Percentiles rank a stretch among this genome's conserved stretches.
Conservation (phyloP, 1,140 invertebrate genomes). For the Nymphalis io region DNA sequence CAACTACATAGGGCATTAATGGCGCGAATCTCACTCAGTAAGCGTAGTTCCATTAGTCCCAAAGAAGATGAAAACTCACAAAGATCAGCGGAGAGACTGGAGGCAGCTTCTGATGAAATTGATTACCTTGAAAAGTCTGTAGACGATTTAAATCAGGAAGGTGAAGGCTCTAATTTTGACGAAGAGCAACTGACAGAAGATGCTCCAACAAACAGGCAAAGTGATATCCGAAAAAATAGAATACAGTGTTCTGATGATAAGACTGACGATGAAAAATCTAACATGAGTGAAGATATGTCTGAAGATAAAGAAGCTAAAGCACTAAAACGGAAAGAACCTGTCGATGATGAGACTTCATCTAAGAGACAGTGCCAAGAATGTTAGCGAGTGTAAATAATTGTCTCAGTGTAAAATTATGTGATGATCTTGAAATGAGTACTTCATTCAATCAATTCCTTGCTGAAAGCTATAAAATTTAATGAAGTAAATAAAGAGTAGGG, state of each 20-base stretch:
- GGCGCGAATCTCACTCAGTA: constrained; percentile 56
- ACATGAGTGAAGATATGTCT: constrained; percentile 39
- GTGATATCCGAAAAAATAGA: constrained; percentile 42
- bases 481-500: constrained; percentile 51
- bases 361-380: constrained; percentile 72
- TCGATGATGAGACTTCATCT: constrained; percentile 59
- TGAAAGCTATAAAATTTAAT: constrained; percentile 60
- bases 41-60: constrained; percentile 43
- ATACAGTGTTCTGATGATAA: constrained; percentile 48
- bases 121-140: constrained; percentile 49
- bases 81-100: constrained; percentile 56
- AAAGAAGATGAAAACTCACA: constrained; percentile 52
- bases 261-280: constrained; percentile 53
- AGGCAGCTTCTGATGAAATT: constrained; percentile 54
- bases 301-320: constrained; percentile 56
- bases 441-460: constrained; percentile 46
- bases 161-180: constrained; percentile 33
- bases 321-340: constrained; percentile 68
- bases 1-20: constrained; percentile 86
- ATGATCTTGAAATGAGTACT: constrained; percentile 49
- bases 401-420: constrained; percentile 48
- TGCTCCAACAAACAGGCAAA: constrained; percentile 31
- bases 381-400: constrained; percentile 46
- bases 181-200: constrained; percentile 41
- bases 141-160: constrained; percentile 40